These are phyloP conservation scores for Melinaea menophilus DNA, from an alignment of 2,888 invertebrate species.

Conservation along the genomic window DNA sequence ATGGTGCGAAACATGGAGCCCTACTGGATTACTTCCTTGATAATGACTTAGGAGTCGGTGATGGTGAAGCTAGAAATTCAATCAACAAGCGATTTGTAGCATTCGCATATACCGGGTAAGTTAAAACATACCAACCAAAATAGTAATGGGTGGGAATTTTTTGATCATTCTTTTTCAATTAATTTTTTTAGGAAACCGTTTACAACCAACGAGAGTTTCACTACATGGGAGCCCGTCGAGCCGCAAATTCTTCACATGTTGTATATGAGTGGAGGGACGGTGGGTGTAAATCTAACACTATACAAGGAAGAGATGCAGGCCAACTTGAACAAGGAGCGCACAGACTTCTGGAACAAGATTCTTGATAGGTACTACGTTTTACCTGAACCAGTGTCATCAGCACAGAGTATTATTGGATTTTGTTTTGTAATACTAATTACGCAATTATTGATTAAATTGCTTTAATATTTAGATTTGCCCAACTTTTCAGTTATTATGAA, in stretches of 20 bases:
- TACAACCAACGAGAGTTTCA: background rate
- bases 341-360: slow-evolving; percentile 40
- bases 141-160: background rate
- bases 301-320: slow-evolving; percentile 28
- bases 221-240: slow-evolving; percentile 24
- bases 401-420: slow-evolving; percentile 27
- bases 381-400: slow-evolving; percentile 38
- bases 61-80: slow-evolving; percentile 39
- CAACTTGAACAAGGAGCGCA: slow-evolving; percentile 39
- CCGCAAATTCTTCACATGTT: slow-evolving; percentile 11
- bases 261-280: slow-evolving; percentile 35
- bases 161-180: background rate
- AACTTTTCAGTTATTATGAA: background rate
- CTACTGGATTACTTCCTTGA: slow-evolving; percentile 61
- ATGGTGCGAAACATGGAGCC: slow-evolving; percentile 58
- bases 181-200: slow-evolving; percentile 1
- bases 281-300: slow-evolving; percentile 19
- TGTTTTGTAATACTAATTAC: slow-evolving; percentile 27
- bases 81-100: slow-evolving; percentile 45
- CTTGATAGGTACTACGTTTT: slow-evolving; percentile 33
- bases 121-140: slow-evolving; percentile 2
- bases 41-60: slow-evolving; percentile 45
- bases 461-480: slow-evolving; percentile 10
- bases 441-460: slow-evolving; percentile 22
- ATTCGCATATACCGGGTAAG: slow-evolving; percentile 61